These are phyloP conservation scores for Plestiodon gilberti DNA, from an alignment of 2,113 vertebrate genomes.

Conservation along the genomic window DNA sequence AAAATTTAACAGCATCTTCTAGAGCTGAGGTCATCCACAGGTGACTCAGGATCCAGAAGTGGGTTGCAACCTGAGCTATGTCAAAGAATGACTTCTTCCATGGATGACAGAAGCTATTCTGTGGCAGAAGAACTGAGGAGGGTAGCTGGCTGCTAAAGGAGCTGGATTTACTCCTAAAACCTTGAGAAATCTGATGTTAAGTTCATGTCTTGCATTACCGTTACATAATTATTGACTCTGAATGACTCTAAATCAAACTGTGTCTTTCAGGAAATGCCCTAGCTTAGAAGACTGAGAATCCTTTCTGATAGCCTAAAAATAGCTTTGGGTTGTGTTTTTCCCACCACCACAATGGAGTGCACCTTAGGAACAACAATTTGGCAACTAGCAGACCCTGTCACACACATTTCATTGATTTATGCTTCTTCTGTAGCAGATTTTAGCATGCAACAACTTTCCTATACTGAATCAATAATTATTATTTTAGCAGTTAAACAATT, in stretches of 20 bases:
- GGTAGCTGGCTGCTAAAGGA: neutral
- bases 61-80: no score
- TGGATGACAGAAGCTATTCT: neutral
- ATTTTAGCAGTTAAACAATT: neutral
- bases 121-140: neutral
- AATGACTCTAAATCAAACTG: neutral
- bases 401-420: neutral
- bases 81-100: neutral
- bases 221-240: neutral
- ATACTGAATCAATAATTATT: neutral
- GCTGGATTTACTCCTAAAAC: neutral
- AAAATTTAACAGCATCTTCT: conserved; percentile 30
- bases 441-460: neutral
- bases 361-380: neutral
- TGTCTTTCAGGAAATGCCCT: neutral
- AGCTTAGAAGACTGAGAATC: neutral
- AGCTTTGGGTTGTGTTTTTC: no score
- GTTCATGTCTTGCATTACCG: neutral
- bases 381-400: neutral
- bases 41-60: no score
- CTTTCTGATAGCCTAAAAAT: neutral
- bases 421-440: neutral
- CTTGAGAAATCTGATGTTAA: neutral
- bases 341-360: no score
- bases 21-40: no score